phyloP scores from a whole-genome alignment of 2,888 invertebrate species.

The Portevinia maculata region DNA sequence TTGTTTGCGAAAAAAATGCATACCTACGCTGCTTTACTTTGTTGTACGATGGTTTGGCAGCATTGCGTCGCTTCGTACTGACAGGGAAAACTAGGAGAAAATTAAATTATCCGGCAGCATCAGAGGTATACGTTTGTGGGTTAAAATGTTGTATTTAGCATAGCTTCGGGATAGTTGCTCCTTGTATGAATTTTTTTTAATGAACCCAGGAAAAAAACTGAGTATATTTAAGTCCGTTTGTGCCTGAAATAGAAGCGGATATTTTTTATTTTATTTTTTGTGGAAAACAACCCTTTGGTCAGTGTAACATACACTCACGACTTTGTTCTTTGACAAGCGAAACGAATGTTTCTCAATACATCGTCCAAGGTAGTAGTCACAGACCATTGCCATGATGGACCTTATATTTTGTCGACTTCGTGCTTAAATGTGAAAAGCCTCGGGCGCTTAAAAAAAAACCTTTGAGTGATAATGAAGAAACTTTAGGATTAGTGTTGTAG shows the following conservation, averaged over 20 bases:
- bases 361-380: too few species aligned
- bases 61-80: neutral
- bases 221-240: slow-evolving; percentile 1
- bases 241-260: neutral
- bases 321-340: too few species aligned
- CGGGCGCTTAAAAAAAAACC: neutral
- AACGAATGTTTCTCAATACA: too few species aligned
- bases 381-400: neutral
- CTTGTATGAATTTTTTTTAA: neutral
- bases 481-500: too few species aligned
- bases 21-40: neutral
- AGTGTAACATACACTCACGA: neutral
- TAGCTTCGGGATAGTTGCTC: neutral
- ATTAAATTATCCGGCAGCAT: slow-evolving; percentile 10
- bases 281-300: neutral
- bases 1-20: neutral
- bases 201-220: neutral
- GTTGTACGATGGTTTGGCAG: neutral
- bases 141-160: slow-evolving; percentile 2
- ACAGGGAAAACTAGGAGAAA: neutral
- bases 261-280: neutral
- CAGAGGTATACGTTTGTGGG: slow-evolving; percentile 1
- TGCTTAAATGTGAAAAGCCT: neutral
- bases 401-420: neutral
- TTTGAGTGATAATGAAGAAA: too few species aligned